Conservation (phyloP, 2,797 vertebrate species). For the Chromobotia macracanthus region DNA sequence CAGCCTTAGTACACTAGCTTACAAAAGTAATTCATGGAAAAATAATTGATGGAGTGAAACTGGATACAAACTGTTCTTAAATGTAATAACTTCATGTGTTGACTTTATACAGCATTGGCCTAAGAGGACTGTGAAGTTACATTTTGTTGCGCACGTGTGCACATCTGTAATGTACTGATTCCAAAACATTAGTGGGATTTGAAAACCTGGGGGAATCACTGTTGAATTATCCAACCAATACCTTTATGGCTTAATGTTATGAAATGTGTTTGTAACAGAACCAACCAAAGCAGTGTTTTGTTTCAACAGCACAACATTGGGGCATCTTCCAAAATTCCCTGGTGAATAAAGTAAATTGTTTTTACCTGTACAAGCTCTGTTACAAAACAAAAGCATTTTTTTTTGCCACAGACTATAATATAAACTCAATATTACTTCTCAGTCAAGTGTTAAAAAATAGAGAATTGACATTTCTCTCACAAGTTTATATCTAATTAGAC, state of each 20-base stretch:
- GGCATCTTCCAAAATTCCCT: background rate
- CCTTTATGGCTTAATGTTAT: background rate
- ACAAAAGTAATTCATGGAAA: no score
- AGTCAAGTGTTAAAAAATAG: constrained; percentile 23
- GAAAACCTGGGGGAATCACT: background rate
- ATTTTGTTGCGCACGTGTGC: no score
- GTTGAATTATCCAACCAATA: constrained; percentile 25
- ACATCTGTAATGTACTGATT: background rate
- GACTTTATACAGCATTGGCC: no score
- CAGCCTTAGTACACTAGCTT: no score
- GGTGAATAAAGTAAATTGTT: background rate
- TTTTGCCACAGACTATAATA: background rate
- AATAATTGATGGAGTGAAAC: no score
- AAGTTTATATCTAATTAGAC: constrained; percentile 45
- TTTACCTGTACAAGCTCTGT: background rate
- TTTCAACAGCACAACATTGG: constrained; percentile 30
- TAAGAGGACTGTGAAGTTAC: no score
- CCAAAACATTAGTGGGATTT: constrained; percentile 10
- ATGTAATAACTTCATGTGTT: no score
- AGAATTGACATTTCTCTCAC: constrained; percentile 9
- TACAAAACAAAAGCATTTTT: constrained; percentile 5
- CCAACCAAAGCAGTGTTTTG: background rate
- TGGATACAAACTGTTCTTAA: no score
- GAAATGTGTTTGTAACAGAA: constrained; percentile 27
- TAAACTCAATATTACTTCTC: background rate